These are phyloP conservation scores for Cassiopea xamachana DNA, from an alignment of 30 jellyfish, hydroid and myxozoan species.

Conservation along the genomic window DNA sequence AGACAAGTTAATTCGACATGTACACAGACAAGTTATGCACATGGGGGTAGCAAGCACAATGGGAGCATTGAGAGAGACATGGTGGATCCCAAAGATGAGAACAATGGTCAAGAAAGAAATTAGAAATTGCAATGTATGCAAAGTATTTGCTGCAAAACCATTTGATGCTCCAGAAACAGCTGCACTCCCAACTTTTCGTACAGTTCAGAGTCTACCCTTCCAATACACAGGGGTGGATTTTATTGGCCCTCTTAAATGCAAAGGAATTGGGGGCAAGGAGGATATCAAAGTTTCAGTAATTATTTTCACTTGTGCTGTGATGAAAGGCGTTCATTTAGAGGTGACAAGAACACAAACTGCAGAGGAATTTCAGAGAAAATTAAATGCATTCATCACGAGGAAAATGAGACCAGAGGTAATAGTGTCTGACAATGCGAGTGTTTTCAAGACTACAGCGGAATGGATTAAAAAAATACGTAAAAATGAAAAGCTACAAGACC, in stretches of 20 bases:
- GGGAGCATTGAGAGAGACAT: neutral
- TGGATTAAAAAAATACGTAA: neutral
- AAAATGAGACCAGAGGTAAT: conserved; percentile 6
- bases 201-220: conserved; percentile 8
- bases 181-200: conserved; percentile 8
- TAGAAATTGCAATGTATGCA: conserved; percentile 19
- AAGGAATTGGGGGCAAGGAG: neutral
- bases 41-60: neutral
- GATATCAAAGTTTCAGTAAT: neutral
- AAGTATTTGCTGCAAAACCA: conserved; percentile 27
- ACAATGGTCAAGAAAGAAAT: conserved; percentile 1
- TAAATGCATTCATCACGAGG: conserved; percentile 21
- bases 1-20: neutral
- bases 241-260: conserved; percentile 18
- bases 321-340: conserved; percentile 17
- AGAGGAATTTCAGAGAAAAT: conserved; percentile 12
- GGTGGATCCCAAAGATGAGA: conserved; percentile 34
- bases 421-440: conserved; percentile 31
- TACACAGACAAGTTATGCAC: neutral
- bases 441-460: conserved; percentile 17
- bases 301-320: conserved; percentile 14
- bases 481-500: conserved; percentile 16
- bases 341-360: conserved; percentile 23
- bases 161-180: conserved; percentile 28
- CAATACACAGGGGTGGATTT: conserved; percentile 23